Evolutionary conservation across 2,888 invertebrate species (phyloP).

Genomic region (Acronicta psi): DNA sequence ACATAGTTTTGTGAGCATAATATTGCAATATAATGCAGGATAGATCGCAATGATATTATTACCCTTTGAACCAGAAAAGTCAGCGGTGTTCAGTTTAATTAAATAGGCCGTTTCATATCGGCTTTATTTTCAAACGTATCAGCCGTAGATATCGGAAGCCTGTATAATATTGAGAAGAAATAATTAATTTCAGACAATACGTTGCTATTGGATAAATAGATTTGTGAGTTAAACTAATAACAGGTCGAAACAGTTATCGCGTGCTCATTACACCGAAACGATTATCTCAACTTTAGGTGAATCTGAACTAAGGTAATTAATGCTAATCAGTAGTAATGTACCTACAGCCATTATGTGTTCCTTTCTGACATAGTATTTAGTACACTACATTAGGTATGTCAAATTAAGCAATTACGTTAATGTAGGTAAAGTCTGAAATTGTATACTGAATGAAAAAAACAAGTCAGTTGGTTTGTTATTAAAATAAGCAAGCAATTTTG

Average conservation of each 20-base stretch:
- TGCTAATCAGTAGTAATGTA: conserved; percentile 14
- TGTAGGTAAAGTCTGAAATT: conserved; percentile 7
- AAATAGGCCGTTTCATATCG: conserved; percentile 14
- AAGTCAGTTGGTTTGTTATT: conserved; percentile 21
- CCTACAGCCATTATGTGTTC: conserved; percentile 31
- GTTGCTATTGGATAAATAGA: background rate
- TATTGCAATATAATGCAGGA: background rate
- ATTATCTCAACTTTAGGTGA: conserved; percentile 18
- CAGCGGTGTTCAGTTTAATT: conserved; percentile 15
- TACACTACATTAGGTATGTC: conserved; percentile 11
- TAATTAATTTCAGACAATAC: background rate
- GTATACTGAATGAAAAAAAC: conserved; percentile 16
- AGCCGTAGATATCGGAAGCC: background rate
- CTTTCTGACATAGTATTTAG: conserved; percentile 36
- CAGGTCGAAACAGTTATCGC: background rate
- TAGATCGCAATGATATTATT: background rate
- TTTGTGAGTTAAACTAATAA: background rate
- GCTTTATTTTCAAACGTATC: conserved; percentile 7
- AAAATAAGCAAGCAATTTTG: conserved; percentile 9
- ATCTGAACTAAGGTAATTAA: conserved; percentile 36
- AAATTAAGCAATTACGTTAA: conserved; percentile 7
- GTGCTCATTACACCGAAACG: conserved; percentile 10
- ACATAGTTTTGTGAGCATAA: conserved; percentile 1
- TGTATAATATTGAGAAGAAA: background rate
- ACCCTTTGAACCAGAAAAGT: conserved; percentile 10